Evolutionary conservation across 2,797 vertebrate genomes (phyloP).

Genomic region (Rhynchotus rufescens): DNA sequence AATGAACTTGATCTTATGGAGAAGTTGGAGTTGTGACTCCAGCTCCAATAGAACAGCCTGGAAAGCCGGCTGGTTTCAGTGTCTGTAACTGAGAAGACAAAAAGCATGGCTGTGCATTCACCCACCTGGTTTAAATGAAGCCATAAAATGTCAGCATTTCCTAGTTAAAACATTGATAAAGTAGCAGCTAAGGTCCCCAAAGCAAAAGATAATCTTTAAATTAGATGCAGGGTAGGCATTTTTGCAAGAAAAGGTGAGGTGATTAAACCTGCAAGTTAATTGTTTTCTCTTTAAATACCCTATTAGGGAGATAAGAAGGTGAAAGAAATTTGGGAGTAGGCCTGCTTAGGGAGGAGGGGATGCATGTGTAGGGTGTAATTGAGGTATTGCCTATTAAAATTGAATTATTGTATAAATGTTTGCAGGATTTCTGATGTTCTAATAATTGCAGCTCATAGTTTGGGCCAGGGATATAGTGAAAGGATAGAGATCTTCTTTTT

Average conservation of each 20-base stretch:
- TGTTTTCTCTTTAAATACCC: background rate
- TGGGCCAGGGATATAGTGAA: background rate
- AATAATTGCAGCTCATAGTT: background rate
- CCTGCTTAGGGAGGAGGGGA: background rate
- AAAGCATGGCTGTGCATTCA: background rate
- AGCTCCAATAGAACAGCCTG: background rate
- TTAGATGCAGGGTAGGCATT: background rate
- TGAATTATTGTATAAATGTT: background rate
- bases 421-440: background rate
- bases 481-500: background rate
- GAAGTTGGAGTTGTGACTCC: too few relatives aligned
- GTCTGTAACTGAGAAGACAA: background rate
- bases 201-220: background rate
- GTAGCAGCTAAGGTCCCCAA: background rate
- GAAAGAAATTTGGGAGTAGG: background rate
- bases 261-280: background rate
- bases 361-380: fast-evolving
- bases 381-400: too few relatives aligned
- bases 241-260: background rate
- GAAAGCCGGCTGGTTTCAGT: background rate
- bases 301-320: background rate
- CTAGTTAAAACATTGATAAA: background rate
- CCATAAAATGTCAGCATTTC: background rate
- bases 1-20: background rate
- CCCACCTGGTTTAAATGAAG: background rate